Conservation (phyloP, 2,888 invertebrate species). For the Dendrolimus houi region DNA sequence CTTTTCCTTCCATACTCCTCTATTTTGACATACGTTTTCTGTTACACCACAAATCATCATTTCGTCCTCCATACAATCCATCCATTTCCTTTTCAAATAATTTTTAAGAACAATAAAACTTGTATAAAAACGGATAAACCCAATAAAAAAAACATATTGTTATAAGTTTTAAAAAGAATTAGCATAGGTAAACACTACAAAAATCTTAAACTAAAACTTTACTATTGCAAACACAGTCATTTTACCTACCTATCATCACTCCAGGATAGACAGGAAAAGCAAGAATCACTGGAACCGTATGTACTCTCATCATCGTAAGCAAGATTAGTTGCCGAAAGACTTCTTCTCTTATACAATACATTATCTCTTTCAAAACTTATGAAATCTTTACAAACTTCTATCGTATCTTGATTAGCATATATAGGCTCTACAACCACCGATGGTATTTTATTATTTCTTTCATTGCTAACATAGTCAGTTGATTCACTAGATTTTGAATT, state of each 20-base stretch:
- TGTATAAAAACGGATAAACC: no score
- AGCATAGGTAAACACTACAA: no score
- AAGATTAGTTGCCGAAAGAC: conserved; percentile 48
- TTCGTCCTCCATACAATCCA: no score
- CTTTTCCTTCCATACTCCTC: no score
- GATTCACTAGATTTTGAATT: conserved; percentile 34
- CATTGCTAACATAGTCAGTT: conserved; percentile 12
- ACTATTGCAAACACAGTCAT: no score
- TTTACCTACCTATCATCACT: conserved; percentile 50
- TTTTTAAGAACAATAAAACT: no score
- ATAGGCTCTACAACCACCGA: conserved; percentile 45
- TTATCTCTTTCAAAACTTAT: conserved; percentile 45
- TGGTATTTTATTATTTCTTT: conserved; percentile 31
- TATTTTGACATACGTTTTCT: no score
- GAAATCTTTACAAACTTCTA: conserved; percentile 44
- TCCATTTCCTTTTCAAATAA: no score
- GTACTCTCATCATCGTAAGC: conserved; percentile 33
- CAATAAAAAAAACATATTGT: no score
- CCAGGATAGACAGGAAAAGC: conserved; percentile 45
- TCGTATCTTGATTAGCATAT: conserved; percentile 26
- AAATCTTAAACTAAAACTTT: no score
- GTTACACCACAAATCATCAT: no score
- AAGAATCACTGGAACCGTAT: conserved; percentile 51
- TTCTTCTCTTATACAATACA: conserved; percentile 37
- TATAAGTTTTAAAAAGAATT: no score